Base-by-base conservation (phyloP, 2,797 vertebrate species). In the Pogoniulus pusillus region DNA sequence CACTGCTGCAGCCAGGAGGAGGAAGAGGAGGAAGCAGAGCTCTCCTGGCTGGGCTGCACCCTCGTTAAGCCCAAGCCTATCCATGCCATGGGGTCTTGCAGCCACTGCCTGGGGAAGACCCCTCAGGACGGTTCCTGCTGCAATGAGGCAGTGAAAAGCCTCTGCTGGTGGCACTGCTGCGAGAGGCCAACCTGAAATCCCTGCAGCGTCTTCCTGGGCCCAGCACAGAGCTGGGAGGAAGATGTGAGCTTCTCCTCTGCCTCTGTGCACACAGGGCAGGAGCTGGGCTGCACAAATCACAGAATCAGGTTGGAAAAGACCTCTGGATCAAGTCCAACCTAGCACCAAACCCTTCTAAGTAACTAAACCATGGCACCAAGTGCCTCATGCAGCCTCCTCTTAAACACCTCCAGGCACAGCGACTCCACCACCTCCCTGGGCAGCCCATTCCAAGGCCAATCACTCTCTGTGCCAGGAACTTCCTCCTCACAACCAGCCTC, bases 1-100 rank as follows among this genome's bases (percentile, higher is more conserved):
- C 57, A 27, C 12, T 3, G 1, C 63, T 1, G 1, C 26, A 9
- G 72, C n/a, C 68, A 7, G 19, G 39, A 74, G 47, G 15, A 73
- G 39, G 16, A 77, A 29, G 37, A 51, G 26, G 86, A 79, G 26
- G 80, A 68, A 55, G 90, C 64, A 41, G 29, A 43, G 68, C 16
- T 77, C 22, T 5, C 53, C 10, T 7, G 35, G 59, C 34, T 1
- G 1, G 79, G 12, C 35, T 45, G 74, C 59, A 72, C 51, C 32
- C 35, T n/a, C 27, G 43, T 35, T 24, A 34, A 85, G 26, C 32
- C 37, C 68, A 57, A 62, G 47, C 32, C 26, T 59, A 37, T 3
- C n/a, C 70, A 23, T 0, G 0, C 22, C 27, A 22, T 7, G 24
- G 12, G 30, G n/a, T 12, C 30, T 66, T 54, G 54, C 0, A 1